These are phyloP conservation scores for Agriotes lineatus DNA, from an alignment of 2,888 invertebrate genomes.

Conservation along the genomic window DNA sequence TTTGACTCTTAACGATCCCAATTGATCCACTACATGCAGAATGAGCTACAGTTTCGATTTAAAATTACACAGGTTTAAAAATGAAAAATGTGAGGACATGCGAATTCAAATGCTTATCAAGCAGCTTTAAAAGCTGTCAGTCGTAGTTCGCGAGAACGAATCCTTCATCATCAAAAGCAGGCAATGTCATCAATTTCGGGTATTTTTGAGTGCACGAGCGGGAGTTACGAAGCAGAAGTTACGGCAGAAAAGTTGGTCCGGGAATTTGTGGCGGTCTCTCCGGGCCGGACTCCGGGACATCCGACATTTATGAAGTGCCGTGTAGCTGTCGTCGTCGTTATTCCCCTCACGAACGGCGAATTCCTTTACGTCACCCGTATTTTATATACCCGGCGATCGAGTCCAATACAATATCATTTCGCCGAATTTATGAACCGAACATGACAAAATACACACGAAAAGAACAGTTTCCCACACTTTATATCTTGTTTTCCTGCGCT, in stretches of 20 bases:
- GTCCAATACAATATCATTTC: constrained; percentile 10
- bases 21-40: no score
- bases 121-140: not conserved
- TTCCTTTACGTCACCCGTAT: constrained; percentile 14
- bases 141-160: not conserved
- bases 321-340: constrained; percentile 7
- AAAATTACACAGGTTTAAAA: no score
- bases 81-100: no score
- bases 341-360: constrained; percentile 9
- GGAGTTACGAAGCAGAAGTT: not conserved
- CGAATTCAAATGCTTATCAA: not conserved
- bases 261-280: constrained; percentile 15
- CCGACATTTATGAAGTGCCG: constrained; percentile 21
- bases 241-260: constrained; percentile 5
- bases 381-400: not conserved
- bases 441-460: not conserved
- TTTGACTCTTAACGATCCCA: no score
- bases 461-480: not conserved
- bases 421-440: not conserved
- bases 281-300: constrained; percentile 6
- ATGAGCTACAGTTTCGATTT: no score
- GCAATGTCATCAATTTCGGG: not conserved
- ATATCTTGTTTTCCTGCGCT: not conserved
- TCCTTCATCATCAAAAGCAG: not conserved
- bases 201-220: not conserved